Evolutionary conservation across 2,113 vertebrate genomes (phyloP).

Genomic region (Riparia riparia): DNA sequence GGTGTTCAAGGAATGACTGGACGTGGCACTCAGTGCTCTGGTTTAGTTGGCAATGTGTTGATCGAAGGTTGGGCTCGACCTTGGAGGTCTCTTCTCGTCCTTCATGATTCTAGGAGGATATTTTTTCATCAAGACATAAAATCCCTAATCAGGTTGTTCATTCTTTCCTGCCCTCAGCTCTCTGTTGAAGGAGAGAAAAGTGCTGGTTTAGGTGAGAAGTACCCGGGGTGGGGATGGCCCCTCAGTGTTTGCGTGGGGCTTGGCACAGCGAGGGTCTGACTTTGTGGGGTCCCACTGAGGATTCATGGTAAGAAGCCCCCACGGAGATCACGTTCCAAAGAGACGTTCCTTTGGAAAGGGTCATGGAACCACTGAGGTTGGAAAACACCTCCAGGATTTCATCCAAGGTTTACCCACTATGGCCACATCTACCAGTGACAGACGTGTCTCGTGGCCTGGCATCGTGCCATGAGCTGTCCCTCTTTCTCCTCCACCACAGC

Average conservation of each 20-base stretch:
- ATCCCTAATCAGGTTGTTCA: background rate
- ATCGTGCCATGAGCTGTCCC: too few relatives aligned
- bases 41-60: too few relatives aligned
- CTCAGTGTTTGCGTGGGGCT: background rate
- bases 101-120: background rate
- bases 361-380: rapidly evolving
- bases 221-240: background rate
- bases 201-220: background rate
- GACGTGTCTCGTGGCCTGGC: background rate
- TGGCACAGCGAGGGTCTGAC: rapidly evolving
- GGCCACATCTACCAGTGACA: background rate
- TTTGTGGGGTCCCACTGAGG: background rate
- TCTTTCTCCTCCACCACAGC: rapidly evolving
- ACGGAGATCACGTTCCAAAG: rapidly evolving
- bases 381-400: background rate
- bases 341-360: background rate
- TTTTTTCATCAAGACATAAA: background rate
- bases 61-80: rapidly evolving
- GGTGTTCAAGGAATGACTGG: background rate
- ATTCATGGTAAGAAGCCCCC: background rate
- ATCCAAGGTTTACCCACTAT: too few relatives aligned
- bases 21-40: background rate
- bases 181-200: rapidly evolving
- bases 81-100: background rate
- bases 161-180: background rate